Conservation (phyloP, 2,113 vertebrate species). For the Lycocorax pyrrhopterus region DNA sequence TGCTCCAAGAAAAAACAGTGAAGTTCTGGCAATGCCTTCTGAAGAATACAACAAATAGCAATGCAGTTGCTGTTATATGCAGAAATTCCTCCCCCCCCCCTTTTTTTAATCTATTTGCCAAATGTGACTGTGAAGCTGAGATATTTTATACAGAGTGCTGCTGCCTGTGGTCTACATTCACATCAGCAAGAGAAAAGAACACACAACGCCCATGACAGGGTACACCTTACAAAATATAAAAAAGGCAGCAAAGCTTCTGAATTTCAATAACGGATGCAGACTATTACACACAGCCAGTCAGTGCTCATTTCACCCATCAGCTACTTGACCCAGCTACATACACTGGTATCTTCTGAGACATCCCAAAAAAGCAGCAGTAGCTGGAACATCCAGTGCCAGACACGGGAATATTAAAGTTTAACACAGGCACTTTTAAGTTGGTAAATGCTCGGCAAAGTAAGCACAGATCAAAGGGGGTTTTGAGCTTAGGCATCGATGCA, state of each 20-base stretch:
- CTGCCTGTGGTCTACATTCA: neutral
- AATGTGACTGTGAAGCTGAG: neutral
- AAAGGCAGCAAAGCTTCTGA: neutral
- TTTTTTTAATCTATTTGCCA: neutral
- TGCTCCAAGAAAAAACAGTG: neutral
- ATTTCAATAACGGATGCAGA: neutral
- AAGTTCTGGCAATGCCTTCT: neutral
- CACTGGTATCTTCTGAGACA: neutral
- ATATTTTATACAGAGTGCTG: neutral
- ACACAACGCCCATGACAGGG: neutral
- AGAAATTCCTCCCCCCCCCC: neutral
- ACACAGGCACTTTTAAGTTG: slow-evolving; percentile 17
- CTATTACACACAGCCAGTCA: neutral
- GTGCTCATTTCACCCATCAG: neutral
- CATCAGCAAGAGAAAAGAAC: neutral
- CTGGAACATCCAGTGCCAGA: slow-evolving; percentile 34
- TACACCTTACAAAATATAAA: neutral
- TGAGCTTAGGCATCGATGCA: neutral
- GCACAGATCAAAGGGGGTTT: slow-evolving; percentile 20
- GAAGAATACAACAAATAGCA: neutral
- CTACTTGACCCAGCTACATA: slow-evolving; percentile 25
- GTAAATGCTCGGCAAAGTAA: slow-evolving; percentile 15
- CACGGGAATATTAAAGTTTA: slow-evolving; percentile 52
- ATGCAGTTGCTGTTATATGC: neutral
- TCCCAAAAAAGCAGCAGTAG: slow-evolving; percentile 49